phyloP scores from a whole-genome alignment of 1,140 invertebrate species.

The Cydia amplana region DNA sequence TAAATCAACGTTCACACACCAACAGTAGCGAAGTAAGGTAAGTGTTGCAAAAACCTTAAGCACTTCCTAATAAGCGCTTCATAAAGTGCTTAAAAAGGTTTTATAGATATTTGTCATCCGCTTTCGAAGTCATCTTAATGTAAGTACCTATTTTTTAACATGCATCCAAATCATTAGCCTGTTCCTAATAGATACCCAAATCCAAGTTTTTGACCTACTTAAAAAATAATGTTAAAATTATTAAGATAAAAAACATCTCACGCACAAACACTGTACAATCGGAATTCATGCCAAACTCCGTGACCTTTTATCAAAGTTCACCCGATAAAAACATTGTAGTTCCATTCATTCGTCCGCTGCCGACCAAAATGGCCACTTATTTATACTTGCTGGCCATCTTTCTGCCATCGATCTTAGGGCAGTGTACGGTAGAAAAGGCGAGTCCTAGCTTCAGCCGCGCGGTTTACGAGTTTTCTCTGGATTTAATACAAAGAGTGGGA shows the following conservation, averaged over 20 bases:
- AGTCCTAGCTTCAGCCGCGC: conserved; percentile 46
- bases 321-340: conserved; percentile 19
- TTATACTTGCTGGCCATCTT: conserved; percentile 40
- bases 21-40: too few species aligned
- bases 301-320: conserved; percentile 29
- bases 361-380: conserved; percentile 43
- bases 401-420: conserved; percentile 42
- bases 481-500: conserved; percentile 52
- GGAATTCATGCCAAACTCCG: conserved; percentile 12
- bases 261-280: conserved; percentile 13
- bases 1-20: too few species aligned
- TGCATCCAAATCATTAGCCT: too few species aligned
- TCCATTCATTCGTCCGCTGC: conserved; percentile 27
- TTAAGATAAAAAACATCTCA: conserved; percentile 6
- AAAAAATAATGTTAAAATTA: neutral
- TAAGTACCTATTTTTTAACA: too few species aligned
- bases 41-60: too few species aligned
- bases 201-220: too few species aligned
- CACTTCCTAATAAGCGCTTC: too few species aligned
- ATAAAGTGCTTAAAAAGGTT: too few species aligned
- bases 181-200: too few species aligned
- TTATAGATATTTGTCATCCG: too few species aligned
- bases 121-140: too few species aligned
- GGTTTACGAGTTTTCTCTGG: conserved; percentile 59
- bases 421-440: conserved; percentile 53